Base-by-base conservation (phyloP, 2,888 invertebrate genomes). In the Carterocephalus palaemon region DNA sequence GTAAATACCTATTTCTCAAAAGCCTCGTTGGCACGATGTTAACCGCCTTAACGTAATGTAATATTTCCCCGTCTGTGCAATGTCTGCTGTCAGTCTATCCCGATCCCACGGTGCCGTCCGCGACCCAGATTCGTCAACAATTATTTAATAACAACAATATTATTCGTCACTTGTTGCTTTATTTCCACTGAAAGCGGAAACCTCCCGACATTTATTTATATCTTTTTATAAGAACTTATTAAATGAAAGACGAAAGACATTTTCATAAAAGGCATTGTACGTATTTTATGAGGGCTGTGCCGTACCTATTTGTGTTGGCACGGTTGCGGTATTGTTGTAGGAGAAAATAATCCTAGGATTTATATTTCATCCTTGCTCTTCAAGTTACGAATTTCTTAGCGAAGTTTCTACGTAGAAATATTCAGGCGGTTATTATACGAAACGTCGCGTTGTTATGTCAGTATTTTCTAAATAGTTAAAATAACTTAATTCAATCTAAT, bases 211-310 rank as follows among this genome's bases (percentile, higher is more conserved):
- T 29, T 20, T 12, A 32, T 17, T 16, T 7, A 32, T 22, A 19
- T 37, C 29, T 36, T 36, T 28, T 16, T 43, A 20, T 10, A 41
- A 20, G 28, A 39, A 33, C 41, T 33, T 33, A 33, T 24, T 41
- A 41, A 33, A 31, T 32, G 41, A 33, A 33, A 26, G 26, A 34
- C 26, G 42, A 34, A 42, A 42, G 34, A 42, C 8, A 33, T 42
- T 42, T 42, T 42, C 20, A 42, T 34, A 20, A 42, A 42, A 42
- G 33, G 17, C 33, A 34, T 42, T 15, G n/a, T n/a, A 42, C 28
- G 24, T 15, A 24, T 23, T 24, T 33, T 33, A 26, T 10, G 24
- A 24, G 32, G 32, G 17, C 15, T n/a, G n/a, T n/a, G n/a, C n/a
- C n/a, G n/a, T n/a, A 32, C 12, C 41, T 33, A 41, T 41, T 41